Evolutionary conservation across 2,888 invertebrate species (phyloP), one percentile per base, ranked within the genome.

Genomic region (Myathropa florea): DNA sequence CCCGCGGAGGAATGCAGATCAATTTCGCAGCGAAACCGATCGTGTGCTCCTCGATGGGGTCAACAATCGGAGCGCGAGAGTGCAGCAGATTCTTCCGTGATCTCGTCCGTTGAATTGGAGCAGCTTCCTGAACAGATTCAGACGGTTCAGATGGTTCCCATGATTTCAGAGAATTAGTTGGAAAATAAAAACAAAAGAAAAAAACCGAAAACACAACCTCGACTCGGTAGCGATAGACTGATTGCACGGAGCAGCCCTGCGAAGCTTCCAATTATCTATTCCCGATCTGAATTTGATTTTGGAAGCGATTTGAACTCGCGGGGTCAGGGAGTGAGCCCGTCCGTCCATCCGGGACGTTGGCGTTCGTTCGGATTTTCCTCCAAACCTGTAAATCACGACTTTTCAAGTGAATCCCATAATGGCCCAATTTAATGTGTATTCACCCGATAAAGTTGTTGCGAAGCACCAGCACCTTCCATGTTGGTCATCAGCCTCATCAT

Each of bases 201-300:
- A 55, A 24, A n/a, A n/a, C n/a, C n/a, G n/a, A n/a, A n/a, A 64
- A 65, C 39, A 46, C 46, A 18, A 46, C 18, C 46, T 18, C 46
- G 46, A 46, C 46, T 85, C 77, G 75, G 85, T 85, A 85, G 82
- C 82, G 60, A 77, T 55, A 39, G 73, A 78, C 77, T 86, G 82
- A 82, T 86, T 86, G 73, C 78, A 60, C 72, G 53, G 72, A 36
- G 23, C 46, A 24, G 24, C 26, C 75, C 57, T n/a, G 61, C 59
- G 59, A 73, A 73, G 70, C 68, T 57, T 26, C 68, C 75, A 86
- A 79, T 86, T 83, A 86, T 83, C 86, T 78, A 65, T 75, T 55
- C 65, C 70, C 61, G 86, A 86, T 86, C 86, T 86, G 86, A 78
- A 86, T 86, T 86, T 79, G 86, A 86, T 86, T 86, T 86, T 79